These are phyloP conservation scores for Nycticorax nycticorax DNA, from an alignment of 2,113 vertebrate species.

Conservation along the genomic window DNA sequence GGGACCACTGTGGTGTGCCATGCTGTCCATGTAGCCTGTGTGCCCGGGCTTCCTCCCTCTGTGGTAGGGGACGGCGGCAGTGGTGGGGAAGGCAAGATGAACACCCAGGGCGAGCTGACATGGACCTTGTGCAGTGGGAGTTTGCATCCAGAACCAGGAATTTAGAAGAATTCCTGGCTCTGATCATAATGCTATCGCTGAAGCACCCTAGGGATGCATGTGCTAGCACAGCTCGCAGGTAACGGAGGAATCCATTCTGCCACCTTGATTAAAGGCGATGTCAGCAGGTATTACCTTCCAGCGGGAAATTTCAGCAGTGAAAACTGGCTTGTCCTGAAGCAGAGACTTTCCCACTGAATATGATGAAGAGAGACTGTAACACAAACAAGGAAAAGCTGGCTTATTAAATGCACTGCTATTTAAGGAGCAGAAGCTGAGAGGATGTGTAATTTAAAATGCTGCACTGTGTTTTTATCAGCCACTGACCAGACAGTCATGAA, in stretches of 20 bases:
- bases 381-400: background rate
- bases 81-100: background rate
- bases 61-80: background rate
- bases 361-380: background rate
- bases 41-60: background rate
- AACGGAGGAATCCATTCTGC: background rate
- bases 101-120: background rate
- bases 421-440: background rate
- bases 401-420: background rate
- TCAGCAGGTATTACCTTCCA: background rate
- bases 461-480: background rate
- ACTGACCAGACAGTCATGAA: background rate
- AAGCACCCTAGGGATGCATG: background rate
- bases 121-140: accelerated
- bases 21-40: background rate
- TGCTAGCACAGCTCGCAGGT: background rate
- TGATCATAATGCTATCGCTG: background rate
- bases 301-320: background rate
- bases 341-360: background rate
- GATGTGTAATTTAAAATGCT: background rate
- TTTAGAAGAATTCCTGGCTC: background rate
- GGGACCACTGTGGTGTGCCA: background rate
- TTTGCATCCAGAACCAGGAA: background rate
- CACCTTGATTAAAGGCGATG: background rate
- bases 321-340: background rate